phyloP scores from a whole-genome alignment of 2,888 invertebrate genomes.

The Leptinotarsa rubiginosa region DNA sequence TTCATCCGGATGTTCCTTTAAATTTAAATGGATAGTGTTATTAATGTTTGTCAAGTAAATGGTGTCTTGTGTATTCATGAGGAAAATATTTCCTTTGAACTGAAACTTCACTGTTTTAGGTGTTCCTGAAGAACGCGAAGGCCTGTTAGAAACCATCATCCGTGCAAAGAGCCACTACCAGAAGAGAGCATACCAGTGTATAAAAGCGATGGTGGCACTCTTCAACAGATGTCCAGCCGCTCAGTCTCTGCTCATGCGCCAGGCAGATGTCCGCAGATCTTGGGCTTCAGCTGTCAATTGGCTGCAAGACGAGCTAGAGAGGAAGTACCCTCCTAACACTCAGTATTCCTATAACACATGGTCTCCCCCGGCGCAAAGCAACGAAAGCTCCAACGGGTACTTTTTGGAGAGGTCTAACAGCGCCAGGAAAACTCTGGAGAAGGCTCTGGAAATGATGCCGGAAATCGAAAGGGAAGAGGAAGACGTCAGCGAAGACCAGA shows the following conservation, averaged over 20 bases:
- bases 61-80: neutral
- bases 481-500: slow-evolving; percentile 62
- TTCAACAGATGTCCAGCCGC: slow-evolving; percentile 88
- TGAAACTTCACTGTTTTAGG: slow-evolving; percentile 56
- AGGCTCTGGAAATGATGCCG: slow-evolving; percentile 81
- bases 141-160: slow-evolving; percentile 91
- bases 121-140: slow-evolving; percentile 87
- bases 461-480: slow-evolving; percentile 70
- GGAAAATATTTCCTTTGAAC: slow-evolving; percentile 8
- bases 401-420: slow-evolving; percentile 90
- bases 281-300: slow-evolving; percentile 93
- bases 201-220: slow-evolving; percentile 92
- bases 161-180: slow-evolving; percentile 95
- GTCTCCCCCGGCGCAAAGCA: slow-evolving; percentile 95
- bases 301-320: slow-evolving; percentile 94
- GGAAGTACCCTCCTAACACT: slow-evolving; percentile 73
- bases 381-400: slow-evolving; percentile 94
- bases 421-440: slow-evolving; percentile 87
- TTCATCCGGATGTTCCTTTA: too few species aligned
- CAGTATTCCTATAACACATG: slow-evolving; percentile 90
- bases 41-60: slow-evolving; percentile 10
- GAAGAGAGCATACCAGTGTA: slow-evolving; percentile 96
- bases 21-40: too few species aligned
- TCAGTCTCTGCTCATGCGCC: slow-evolving; percentile 80
- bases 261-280: slow-evolving; percentile 82